phyloP scores from a whole-genome alignment of 2,888 invertebrate genomes.

The Nephrotoma guestfalica region DNA sequence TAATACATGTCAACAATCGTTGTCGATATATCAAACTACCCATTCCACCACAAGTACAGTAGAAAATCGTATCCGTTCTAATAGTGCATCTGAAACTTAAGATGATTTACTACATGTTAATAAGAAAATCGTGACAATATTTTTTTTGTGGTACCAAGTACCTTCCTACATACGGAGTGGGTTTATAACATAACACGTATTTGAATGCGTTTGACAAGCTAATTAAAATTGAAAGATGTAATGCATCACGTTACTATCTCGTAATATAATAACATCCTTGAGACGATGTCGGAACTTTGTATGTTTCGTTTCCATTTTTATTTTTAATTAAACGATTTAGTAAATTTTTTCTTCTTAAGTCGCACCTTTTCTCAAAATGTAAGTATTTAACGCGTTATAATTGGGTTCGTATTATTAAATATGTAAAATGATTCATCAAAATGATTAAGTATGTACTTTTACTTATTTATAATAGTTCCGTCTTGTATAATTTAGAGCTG shows the following conservation, averaged over 20 bases:
- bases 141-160: background rate
- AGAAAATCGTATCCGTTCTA: background rate
- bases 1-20: too few relatives aligned
- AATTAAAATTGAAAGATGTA: too few relatives aligned
- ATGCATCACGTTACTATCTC: too few relatives aligned
- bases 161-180: background rate
- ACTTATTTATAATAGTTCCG: background rate
- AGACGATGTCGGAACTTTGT: background rate
- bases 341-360: background rate
- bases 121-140: background rate
- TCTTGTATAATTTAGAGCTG: background rate
- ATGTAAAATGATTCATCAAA: background rate
- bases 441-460: too few relatives aligned
- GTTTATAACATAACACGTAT: too few relatives aligned
- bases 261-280: background rate
- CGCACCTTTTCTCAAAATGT: background rate
- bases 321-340: too few relatives aligned
- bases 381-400: background rate
- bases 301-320: background rate
- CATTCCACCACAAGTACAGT: background rate
- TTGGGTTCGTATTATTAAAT: background rate
- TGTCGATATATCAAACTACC: too few relatives aligned
- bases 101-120: background rate
- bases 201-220: too few relatives aligned
- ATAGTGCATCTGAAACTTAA: background rate